These are phyloP conservation scores for Grammomys dolichurus DNA, from an alignment of 2,113 vertebrate species.

Conservation along the genomic window DNA sequence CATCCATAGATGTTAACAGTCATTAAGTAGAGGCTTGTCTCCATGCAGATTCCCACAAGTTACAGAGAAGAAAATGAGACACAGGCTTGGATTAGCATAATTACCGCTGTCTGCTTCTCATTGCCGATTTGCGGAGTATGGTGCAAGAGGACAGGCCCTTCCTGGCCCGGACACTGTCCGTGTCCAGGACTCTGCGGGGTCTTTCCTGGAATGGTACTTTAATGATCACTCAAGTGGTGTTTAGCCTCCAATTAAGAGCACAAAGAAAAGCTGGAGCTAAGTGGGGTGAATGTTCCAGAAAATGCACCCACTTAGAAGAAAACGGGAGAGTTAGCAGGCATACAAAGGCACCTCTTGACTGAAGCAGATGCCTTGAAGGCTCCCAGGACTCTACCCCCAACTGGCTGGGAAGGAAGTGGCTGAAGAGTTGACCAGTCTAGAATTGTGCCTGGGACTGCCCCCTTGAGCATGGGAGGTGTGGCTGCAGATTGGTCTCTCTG, in stretches of 20 bases:
- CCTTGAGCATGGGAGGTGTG: neutral
- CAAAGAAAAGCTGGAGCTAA: neutral
- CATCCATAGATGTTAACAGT: neutral
- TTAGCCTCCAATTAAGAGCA: conserved; percentile 65
- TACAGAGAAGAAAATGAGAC: conserved; percentile 59
- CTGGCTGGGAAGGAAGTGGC: conserved; percentile 44
- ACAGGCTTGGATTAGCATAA: conserved; percentile 55
- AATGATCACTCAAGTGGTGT: conserved; percentile 46
- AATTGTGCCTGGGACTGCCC: neutral
- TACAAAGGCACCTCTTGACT: conserved; percentile 49
- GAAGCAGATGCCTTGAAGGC: neutral
- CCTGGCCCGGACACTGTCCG: conserved; percentile 16
- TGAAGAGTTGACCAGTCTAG: neutral
- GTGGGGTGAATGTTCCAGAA: neutral
- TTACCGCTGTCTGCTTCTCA: neutral
- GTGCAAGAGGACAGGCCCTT: neutral
- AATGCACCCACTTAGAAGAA: neutral
- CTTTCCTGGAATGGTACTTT: conserved; percentile 26
- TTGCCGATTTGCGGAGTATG: neutral
- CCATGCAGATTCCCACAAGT: conserved; percentile 6
- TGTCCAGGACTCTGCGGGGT: neutral
- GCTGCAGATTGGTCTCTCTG: neutral
- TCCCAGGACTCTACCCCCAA: neutral
- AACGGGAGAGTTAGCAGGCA: neutral
- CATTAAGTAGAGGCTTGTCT: neutral